These are phyloP conservation scores for Cryptoprocta ferox DNA, from an alignment of 2,797 vertebrate genomes.

Conservation along the genomic window DNA sequence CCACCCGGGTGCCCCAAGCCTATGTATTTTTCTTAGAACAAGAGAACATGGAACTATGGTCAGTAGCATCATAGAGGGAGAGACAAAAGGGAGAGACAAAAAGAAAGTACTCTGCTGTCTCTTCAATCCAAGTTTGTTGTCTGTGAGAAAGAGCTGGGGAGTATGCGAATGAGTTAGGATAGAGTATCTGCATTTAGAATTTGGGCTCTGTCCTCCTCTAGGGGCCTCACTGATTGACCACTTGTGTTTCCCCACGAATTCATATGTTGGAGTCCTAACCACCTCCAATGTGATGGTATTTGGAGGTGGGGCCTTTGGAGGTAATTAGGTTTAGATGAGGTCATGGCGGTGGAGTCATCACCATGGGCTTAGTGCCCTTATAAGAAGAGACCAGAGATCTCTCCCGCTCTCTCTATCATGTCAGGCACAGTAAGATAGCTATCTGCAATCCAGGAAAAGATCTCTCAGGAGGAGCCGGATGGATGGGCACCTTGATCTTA, in stretches of 20 bases:
- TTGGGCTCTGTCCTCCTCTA: not conserved
- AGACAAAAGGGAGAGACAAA: not conserved
- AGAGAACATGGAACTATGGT: not conserved
- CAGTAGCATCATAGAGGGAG: not conserved
- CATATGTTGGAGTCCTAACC: not conserved
- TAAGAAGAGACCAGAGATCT: not conserved
- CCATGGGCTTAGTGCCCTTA: not conserved
- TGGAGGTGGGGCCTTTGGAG: not conserved
- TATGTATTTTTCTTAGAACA: not conserved
- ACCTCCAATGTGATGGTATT: not conserved
- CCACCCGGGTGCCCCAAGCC: no score
- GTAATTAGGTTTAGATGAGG: not conserved
- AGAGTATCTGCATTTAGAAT: not conserved
- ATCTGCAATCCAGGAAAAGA: not conserved
- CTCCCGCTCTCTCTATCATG: not conserved
- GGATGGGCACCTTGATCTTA: not conserved
- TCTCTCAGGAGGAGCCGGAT: not conserved
- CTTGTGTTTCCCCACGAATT: not conserved
- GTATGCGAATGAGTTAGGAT: not conserved
- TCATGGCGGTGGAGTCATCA: not conserved
- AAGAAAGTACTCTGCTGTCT: not conserved
- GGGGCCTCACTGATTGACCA: not conserved
- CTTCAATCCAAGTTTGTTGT: not conserved
- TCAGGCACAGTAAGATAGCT: not conserved
- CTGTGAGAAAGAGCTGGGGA: not conserved